A percentile compares a stretch with the other conserved stretches of the same genome.
Evolutionary conservation across 2,888 invertebrate genomes (phyloP).

Genomic region (Petrophora chlorosata): DNA sequence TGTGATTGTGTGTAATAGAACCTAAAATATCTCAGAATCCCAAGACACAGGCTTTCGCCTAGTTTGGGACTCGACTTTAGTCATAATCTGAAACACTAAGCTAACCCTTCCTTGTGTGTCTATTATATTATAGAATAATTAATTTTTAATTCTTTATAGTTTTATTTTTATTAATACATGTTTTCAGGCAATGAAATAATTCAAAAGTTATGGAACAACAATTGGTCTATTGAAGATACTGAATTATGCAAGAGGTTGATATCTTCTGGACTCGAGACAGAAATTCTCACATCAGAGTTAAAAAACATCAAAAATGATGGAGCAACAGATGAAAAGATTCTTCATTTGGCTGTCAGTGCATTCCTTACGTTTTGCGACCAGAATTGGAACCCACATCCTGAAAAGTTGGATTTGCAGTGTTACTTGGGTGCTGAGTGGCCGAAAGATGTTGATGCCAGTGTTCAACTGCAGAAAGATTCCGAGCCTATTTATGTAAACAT

Average conservation of each 20-base stretch:
- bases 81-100: too few species aligned
- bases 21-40: too few species aligned
- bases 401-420: constrained; percentile 63
- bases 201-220: constrained; percentile 59
- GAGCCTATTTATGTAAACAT: constrained; percentile 88
- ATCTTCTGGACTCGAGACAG: constrained; percentile 51
- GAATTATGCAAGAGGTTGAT: constrained; percentile 60
- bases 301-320: constrained; percentile 47
- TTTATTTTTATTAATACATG: too few species aligned
- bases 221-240: constrained; percentile 57
- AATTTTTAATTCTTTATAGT: not conserved
- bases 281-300: constrained; percentile 48
- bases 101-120: too few species aligned
- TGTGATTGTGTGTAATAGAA: too few species aligned
- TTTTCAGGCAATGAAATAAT: constrained; percentile 57
- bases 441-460: constrained; percentile 62
- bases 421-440: constrained; percentile 73
- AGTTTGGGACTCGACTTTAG: too few species aligned
- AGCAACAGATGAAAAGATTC: constrained; percentile 60
- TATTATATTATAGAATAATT: not conserved
- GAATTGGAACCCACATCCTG: constrained; percentile 91
- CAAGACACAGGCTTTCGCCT: too few species aligned
- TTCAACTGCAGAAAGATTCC: constrained; percentile 82
- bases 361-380: constrained; percentile 89
- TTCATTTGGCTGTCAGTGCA: constrained; percentile 85